These are phyloP conservation scores for Yasuhikotakia modesta DNA, from an alignment of 2,797 vertebrate genomes.

Conservation along the genomic window DNA sequence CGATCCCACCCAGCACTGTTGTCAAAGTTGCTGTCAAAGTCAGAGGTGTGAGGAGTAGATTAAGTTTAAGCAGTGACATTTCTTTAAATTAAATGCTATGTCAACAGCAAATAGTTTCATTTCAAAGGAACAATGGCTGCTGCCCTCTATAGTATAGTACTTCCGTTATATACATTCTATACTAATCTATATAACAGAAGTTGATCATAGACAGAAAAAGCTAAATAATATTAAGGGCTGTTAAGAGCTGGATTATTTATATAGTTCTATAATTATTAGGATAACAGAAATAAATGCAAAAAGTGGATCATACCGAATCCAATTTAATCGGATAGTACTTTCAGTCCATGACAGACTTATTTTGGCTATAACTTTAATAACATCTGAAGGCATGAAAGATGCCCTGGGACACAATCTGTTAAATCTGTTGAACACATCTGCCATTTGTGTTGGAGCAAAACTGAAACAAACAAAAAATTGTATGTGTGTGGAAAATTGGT, in stretches of 20 bases:
- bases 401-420: background rate
- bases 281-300: background rate
- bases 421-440: background rate
- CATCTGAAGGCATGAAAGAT: background rate
- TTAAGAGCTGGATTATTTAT: too few species aligned
- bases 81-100: background rate
- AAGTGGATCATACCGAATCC: background rate
- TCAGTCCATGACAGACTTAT: background rate
- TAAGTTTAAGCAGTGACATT: background rate
- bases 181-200: background rate
- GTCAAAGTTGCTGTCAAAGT: too few species aligned
- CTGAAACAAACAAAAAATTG: background rate
- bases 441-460: background rate
- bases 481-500: background rate
- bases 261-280: background rate
- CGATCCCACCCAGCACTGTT: constrained; percentile 5
- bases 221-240: too few species aligned
- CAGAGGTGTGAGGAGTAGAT: background rate
- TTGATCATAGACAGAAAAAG: background rate
- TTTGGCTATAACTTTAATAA: background rate
- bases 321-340: background rate
- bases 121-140: background rate
- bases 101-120: background rate
- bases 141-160: too few species aligned
- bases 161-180: background rate